Percentiles rank a stretch among this genome's conserved stretches.
These are phyloP conservation scores for Aethina tumida DNA, from an alignment of 1,140 invertebrate genomes.

Conservation along the genomic window DNA sequence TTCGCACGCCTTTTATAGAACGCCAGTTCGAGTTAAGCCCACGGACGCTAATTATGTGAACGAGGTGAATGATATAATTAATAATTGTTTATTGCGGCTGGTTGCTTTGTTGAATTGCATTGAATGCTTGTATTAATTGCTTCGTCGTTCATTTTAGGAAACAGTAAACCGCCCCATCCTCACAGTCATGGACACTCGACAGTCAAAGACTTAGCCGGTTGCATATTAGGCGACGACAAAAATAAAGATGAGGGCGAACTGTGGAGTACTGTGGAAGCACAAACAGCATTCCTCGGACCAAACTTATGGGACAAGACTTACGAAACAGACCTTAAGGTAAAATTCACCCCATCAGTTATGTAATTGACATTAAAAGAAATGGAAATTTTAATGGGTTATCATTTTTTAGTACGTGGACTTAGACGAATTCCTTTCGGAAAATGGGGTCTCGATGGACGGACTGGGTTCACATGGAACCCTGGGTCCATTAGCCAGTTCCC, in stretches of 20 bases:
- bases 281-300: constrained; percentile 86
- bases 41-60: too few species aligned
- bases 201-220: constrained; percentile 34
- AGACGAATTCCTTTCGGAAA: constrained; percentile 92
- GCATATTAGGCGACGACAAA: constrained; percentile 48
- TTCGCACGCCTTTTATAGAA: too few species aligned
- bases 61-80: too few species aligned
- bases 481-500: constrained; percentile 42
- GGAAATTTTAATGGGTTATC: constrained; percentile 14
- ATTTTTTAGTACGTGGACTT: constrained; percentile 84
- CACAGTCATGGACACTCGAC: constrained; percentile 34
- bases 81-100: too few species aligned
- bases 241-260: constrained; percentile 77
- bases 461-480: constrained; percentile 46
- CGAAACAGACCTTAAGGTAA: constrained; percentile 88
- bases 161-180: constrained; percentile 35
- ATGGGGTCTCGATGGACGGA: constrained; percentile 76
- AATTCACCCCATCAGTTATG: background rate
- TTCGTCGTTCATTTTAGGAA: constrained; percentile 33
- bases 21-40: too few species aligned
- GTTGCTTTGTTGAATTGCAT: too few species aligned
- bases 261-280: constrained; percentile 76
- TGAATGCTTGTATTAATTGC: too few species aligned
- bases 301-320: constrained; percentile 93
- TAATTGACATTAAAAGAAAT: constrained; percentile 1